Conservation (phyloP, 2,888 invertebrate genomes). For the Zygaena filipendulae region DNA sequence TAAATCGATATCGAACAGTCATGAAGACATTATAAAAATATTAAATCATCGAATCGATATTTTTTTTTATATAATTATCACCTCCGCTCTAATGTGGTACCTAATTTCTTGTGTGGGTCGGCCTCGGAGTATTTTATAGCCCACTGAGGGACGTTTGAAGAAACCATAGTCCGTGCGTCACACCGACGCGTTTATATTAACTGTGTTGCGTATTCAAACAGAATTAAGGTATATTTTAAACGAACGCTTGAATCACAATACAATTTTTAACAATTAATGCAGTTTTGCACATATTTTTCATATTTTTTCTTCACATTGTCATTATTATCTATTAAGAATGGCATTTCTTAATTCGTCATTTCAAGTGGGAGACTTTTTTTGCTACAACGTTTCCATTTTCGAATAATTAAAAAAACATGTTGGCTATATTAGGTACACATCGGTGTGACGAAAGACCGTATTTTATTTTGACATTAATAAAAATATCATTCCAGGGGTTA, state of each 20-base stretch:
- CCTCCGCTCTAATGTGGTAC: conserved; percentile 59
- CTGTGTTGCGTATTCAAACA: no score
- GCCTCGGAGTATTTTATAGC: conserved; percentile 48
- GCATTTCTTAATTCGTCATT: background rate
- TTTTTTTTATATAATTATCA: conserved; percentile 64
- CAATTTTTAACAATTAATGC: no score
- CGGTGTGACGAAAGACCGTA: conserved; percentile 40
- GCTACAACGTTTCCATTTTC: no score
- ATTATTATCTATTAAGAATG: no score
- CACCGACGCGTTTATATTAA: conserved; percentile 26
- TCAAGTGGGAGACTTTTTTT: no score
- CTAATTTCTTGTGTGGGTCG: conserved; percentile 63
- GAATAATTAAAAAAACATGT: no score
- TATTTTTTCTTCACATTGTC: no score
- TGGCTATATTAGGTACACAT: no score
- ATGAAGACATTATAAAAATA: conserved; percentile 49
- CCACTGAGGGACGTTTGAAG: conserved; percentile 24
- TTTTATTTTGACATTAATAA: conserved; percentile 68
- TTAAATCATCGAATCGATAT: conserved; percentile 52
- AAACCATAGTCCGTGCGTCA: conserved; percentile 21
- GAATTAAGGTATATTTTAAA: no score
- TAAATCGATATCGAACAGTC: conserved; percentile 40
- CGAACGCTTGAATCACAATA: no score
- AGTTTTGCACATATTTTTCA: no score
- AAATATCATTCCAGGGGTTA: conserved; percentile 64